Evolutionary conservation across 2,113 vertebrate species (phyloP), one percentile per base, ranked within the genome.

Genomic region (Larimichthys crocea): DNA sequence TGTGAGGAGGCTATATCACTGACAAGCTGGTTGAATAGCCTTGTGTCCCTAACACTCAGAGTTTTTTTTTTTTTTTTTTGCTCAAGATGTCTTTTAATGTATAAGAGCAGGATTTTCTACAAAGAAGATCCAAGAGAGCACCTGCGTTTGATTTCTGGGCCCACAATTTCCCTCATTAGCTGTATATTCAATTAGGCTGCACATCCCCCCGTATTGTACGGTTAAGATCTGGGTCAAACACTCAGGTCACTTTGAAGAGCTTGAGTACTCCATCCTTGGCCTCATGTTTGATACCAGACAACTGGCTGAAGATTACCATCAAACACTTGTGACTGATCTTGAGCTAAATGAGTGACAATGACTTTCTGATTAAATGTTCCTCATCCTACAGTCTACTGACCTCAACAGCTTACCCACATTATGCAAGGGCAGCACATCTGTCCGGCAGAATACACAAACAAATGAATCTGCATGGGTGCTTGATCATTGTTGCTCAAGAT

Each of bases 111-210:
- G 73, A n/a, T 50, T 81, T 68, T 83, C 64, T 78, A 81, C 75
- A 88, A 80, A 86, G 75, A 80, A 87, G 68, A 87, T 82, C 82
- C 82, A 77, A 91, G 79, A 74, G 75, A 86, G 80, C 89, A 86
- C 88, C 88, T 90, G 88, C 79, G 68, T 89, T 89, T 89, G 77
- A 91, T 92, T 88, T 88, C 80, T 76, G 62, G 19, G 71, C 40
- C 72, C 0, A 55, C 84, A 76, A 89, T 90, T 87, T 88, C 42
- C 71, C 87, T 92, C 84, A 92, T 92, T 92, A 87, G 77, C 72
- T 2, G 68, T 50, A 84, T 82, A 89, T 92, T 91, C 78, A 91
- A 90, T 92, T 88, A 88, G 86, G 64, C 50, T 35, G 61, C 74
- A 24, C 19, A 9, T 71, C 42, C 74, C 74, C 73, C 59, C 50